Base-by-base conservation (phyloP, 2,797 vertebrate species). In the Alosa sapidissima region DNA sequence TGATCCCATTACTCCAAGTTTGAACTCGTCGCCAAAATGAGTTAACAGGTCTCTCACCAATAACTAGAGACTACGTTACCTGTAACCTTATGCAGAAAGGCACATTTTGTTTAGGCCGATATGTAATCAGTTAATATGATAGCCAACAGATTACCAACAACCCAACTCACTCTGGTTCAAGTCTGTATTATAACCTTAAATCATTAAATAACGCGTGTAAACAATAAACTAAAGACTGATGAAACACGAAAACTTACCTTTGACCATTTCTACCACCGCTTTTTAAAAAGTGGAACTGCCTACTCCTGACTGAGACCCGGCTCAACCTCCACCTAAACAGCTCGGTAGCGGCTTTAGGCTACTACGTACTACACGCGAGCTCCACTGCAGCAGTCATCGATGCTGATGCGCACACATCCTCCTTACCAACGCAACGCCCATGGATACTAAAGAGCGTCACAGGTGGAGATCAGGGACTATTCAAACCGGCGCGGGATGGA, bases 391-490 rank as follows among this genome's bases (percentile, higher is more conserved):
- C 60, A 65, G 1, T 65, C 60, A 24, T 3, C 10, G 72, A 78
- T 78, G 72, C 36, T 41, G 72, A 78, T 78, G 72, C 36, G 5
- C 41, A 3, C 36, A 78, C 72, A 78, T 78, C 41, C 41, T 47
- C 72, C 72, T 47, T 78, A 47, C 72, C 72, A 78, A 78, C 72
- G 72, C 36, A 78, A 78, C 72, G 72, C 36, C 72, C 72, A 47
- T 78, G 21, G 16, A 45, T 78, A 78, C 72, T n/a, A 45, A 19
- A 47, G 51, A 55, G 68, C 72, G 72, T 21, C 72, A 78, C 41
- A 1, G 41, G 36, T 47, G 7, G 72, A 45, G 8, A 45, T 21
- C 72, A 78, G 41, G 72, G 41, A 78, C 41, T 36, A 45, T 47
- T 75, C 41, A 78, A 78, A 78, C 58, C 58, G 5, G 16, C 72